These are phyloP conservation scores for Trematomus bernacchii DNA, from an alignment of 2,797 vertebrate genomes.

Conservation along the genomic window DNA sequence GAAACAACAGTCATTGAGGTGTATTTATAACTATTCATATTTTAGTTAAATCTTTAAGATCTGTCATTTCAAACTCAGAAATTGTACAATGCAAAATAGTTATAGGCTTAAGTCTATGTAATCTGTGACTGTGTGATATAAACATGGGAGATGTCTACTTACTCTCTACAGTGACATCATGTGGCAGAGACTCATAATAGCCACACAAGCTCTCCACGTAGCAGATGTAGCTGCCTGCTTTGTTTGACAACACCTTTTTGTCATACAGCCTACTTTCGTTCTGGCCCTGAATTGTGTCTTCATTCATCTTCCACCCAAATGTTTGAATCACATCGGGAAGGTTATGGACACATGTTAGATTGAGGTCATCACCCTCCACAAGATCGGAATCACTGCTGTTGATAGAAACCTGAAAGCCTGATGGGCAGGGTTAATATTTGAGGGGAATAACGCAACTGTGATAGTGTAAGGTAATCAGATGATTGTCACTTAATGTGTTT, in stretches of 20 bases:
- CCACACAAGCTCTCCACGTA: constrained; percentile 10
- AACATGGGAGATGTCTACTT: constrained; percentile 37
- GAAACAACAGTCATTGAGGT: neutral
- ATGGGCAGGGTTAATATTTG: constrained; percentile 21
- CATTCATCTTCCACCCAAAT: constrained; percentile 37
- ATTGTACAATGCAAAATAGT: neutral
- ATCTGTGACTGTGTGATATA: constrained; percentile 3
- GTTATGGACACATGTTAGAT: constrained; percentile 53
- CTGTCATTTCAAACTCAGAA: neutral
- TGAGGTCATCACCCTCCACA: neutral
- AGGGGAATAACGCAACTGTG: neutral
- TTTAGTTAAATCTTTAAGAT: neutral
- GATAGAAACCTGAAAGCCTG: constrained; percentile 43
- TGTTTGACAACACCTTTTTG: rapidly evolving
- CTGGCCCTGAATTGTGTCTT: rapidly evolving
- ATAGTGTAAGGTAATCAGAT: constrained; percentile 13
- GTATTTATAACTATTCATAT: neutral
- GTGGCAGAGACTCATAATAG: neutral
- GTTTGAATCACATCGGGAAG: rapidly evolving
- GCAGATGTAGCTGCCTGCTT: constrained; percentile 40
- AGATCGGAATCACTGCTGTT: rapidly evolving
- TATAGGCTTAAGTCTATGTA: neutral
- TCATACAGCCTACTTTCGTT: neutral
- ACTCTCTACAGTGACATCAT: constrained; percentile 19
- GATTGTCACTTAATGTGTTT: neutral